Evolutionary conservation across 37 sponge, comb jelly and placozoan genomes (phyloP), one percentile per base, ranked within the genome.

Genomic region (Spongilla lacustris): DNA sequence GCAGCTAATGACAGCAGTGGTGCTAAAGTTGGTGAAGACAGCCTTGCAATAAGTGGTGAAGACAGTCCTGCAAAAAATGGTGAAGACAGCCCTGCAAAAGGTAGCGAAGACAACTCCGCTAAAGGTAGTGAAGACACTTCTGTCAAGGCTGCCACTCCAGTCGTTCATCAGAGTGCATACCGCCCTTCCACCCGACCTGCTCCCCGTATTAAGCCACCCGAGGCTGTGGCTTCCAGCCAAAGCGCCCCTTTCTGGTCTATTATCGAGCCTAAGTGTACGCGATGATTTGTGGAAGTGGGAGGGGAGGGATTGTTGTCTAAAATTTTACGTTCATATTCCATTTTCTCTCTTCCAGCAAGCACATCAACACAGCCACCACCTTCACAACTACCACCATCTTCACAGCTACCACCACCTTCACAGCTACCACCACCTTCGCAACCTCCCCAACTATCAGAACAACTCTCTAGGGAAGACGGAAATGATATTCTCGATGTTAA

Each of bases 131-230:
- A 58, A 10, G 58, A 58, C 58, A 58, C 19, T 58, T 58, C 58
- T 14, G 58, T 58, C 58, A 58, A 17, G 11, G 58, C 58, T 58
- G 58, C 19, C 19, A 14, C 58, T 14, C 58, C 58, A 1, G 58
- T 14, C 19, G 58, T 14, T 14, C 58, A 58, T 58, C 78, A 79
- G 84, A 82, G 83, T 78, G 71, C 84, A 24, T 83, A 67, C 37
- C 38, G 72, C 66, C 84, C 92, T 14, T 71, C 82, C 9, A 75
- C 84, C 29, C 78, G 92, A 0, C 92, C 92, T 0, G 14, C 86
- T 0, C 78, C 91, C 36, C 49, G 41, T 21, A 26, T 37, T 13
- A 74, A 46, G 75, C 50, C 32, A 48, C 5, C 68, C 0, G 24
- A 30, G 17, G 13, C 69, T 27, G 21, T 58, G 23, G 21, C 35